Conservation (phyloP, 2,113 vertebrate genomes). For the Brevimyrus niger region DNA sequence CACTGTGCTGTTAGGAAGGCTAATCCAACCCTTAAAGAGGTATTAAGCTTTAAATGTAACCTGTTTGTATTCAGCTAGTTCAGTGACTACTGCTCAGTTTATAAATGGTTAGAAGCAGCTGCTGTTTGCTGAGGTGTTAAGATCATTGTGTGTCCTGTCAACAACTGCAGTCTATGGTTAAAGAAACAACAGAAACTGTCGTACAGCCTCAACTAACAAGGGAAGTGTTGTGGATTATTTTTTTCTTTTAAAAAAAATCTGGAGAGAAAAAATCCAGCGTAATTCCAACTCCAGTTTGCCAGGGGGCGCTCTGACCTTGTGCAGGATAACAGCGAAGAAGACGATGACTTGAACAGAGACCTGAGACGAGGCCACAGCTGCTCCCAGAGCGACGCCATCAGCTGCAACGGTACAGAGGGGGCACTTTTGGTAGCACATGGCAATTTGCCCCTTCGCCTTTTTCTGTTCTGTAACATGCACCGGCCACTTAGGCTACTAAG, state of each 20-base stretch:
- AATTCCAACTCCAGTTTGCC: neutral
- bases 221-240: neutral
- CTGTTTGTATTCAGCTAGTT: neutral
- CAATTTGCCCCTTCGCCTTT: neutral
- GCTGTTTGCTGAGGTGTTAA: neutral
- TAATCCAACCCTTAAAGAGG: neutral
- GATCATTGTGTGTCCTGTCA: neutral
- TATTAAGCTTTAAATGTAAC: neutral
- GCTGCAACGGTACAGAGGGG: conserved; percentile 39
- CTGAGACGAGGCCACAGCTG: conserved; percentile 62
- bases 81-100: neutral
- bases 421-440: neutral
- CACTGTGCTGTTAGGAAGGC: neutral
- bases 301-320: conserved; percentile 57
- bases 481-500: neutral
- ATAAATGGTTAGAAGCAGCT: neutral
- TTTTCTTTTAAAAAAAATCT: too few relatives aligned
- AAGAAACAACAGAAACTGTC: neutral
- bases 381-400: conserved; percentile 68
- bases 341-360: conserved; percentile 63
- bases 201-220: neutral
- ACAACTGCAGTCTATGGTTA: too few relatives aligned
- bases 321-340: conserved; percentile 68
- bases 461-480: neutral
- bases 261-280: neutral